Evolutionary conservation across 2,888 invertebrate species (phyloP).

Genomic region (Amphipoea oculea): DNA sequence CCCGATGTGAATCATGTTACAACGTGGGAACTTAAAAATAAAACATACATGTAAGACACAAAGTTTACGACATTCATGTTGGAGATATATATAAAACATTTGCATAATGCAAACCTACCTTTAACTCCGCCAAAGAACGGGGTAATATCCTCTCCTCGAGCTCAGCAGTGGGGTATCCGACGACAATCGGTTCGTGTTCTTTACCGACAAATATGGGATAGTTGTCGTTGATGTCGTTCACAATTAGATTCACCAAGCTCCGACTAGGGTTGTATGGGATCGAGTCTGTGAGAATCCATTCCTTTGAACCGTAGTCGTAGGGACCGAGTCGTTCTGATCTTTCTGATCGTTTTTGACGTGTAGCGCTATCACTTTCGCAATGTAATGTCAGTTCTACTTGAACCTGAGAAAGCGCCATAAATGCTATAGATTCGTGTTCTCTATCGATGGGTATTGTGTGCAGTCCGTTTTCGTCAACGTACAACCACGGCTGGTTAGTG

Average conservation of each 20-base stretch:
- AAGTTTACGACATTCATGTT: conserved; percentile 59
- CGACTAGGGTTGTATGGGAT: conserved; percentile 81
- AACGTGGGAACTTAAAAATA: conserved; percentile 58
- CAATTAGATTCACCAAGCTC: conserved; percentile 86
- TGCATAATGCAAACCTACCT: conserved; percentile 77
- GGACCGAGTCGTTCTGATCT: conserved; percentile 74
- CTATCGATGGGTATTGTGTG: conserved; percentile 83
- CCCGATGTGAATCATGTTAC: conserved; percentile 62
- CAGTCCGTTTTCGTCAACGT: conserved; percentile 81
- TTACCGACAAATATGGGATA: conserved; percentile 84
- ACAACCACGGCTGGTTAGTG: conserved; percentile 81
- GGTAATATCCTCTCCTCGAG: conserved; percentile 83
- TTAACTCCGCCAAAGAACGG: conserved; percentile 82
- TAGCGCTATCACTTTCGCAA: conserved; percentile 73
- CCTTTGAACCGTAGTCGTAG: conserved; percentile 81
- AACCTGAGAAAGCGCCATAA: conserved; percentile 87
- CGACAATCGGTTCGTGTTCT: conserved; percentile 79
- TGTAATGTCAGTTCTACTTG: conserved; percentile 84
- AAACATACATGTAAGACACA: conserved; percentile 49
- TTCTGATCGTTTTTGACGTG: conserved; percentile 77
- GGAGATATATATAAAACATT: conserved; percentile 46
- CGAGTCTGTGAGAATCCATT: conserved; percentile 84
- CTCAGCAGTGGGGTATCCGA: conserved; percentile 86
- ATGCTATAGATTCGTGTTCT: conserved; percentile 85
- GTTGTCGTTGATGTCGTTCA: conserved; percentile 90